Base-by-base conservation (phyloP, 2,113 vertebrate species). In the Garra rufa region DNA sequence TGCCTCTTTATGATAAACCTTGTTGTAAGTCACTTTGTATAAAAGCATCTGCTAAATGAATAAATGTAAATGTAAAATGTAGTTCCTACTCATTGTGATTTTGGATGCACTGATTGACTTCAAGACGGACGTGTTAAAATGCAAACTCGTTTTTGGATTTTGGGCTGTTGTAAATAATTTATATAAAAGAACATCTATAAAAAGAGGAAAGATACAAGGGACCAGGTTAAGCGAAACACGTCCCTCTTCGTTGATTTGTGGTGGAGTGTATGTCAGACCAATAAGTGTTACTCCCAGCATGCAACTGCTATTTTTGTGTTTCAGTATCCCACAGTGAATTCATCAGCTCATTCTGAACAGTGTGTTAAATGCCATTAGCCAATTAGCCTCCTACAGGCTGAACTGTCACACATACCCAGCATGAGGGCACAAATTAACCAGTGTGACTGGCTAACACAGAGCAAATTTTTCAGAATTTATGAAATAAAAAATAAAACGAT, bases 291-390 rank as follows among this genome's bases (percentile, higher is more conserved):
- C 9, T 63, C n/a, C 57, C 61, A 67, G 59, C 26, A 63, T 80
- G 41, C 41, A 15, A 2, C 55, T 59, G 76, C 38, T 26, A 24
- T 26, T 48, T 67, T 50, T 67, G 59, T 67, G 6, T 67, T 48
- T 30, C 41, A 4, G 41, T 67, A 80, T 67, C 59, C 78, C 78
- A 67, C 78, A 44, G 78, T 67, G 59, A 30, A 67, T 34, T 80
- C 26, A 80, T 80, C 24, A 67, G 26, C 59, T 80, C 43, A 67
- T 46, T 46, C 24, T 48, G 43, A 67, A 67, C 59, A 61, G 55
- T 48, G 78, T 80, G 78, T 80, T 80, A 63, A 80, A 80, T 80
- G 78, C 1, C 59, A 80, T 67, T 80, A 80, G 78, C 78, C 78
- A 67, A 67, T 80, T 80, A 80, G 59, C 59, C 78, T 80, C 61